These are phyloP conservation scores for Aulostomus chinensis DNA, from an alignment of 2,797 vertebrate genomes.

Conservation along the genomic window DNA sequence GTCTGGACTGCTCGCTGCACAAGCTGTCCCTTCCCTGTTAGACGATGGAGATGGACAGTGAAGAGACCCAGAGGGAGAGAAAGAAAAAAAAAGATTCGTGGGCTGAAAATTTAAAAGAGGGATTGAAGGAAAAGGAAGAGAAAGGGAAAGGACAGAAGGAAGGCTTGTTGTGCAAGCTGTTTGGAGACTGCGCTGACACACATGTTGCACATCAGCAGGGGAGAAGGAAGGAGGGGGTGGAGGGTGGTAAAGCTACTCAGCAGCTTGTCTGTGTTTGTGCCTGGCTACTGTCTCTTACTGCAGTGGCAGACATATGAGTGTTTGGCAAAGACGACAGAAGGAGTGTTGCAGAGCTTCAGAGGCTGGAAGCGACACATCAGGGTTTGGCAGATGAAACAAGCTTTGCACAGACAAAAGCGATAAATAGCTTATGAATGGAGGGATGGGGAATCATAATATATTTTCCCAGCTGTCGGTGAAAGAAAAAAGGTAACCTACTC, in stretches of 20 bases:
- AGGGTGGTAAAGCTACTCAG: slow-evolving; percentile 28
- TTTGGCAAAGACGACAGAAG: slow-evolving; percentile 40
- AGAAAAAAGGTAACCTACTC: slow-evolving; percentile 15
- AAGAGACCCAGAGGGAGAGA: slow-evolving; percentile 1
- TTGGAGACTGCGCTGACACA: slow-evolving; percentile 37
- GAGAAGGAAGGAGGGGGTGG: neutral
- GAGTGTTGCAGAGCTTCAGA: slow-evolving; percentile 25
- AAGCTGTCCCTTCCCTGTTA: slow-evolving; percentile 44
- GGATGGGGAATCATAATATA: neutral
- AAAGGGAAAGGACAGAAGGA: slow-evolving; percentile 43
- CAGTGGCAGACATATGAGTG: slow-evolving; percentile 42
- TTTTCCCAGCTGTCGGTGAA: slow-evolving; percentile 18
- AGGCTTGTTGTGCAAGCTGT: slow-evolving; percentile 45
- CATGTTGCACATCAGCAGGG: slow-evolving; percentile 53
- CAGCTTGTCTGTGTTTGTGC: slow-evolving; percentile 43
- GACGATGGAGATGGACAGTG: slow-evolving; percentile 15
- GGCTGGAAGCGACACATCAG: slow-evolving; percentile 28
- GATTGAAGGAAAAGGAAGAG: slow-evolving; percentile 4
- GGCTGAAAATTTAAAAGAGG: neutral
- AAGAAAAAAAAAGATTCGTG: neutral
- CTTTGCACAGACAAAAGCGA: slow-evolving; percentile 26
- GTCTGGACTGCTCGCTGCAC: slow-evolving; percentile 45
- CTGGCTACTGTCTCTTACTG: slow-evolving; percentile 51
- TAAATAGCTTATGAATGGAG: slow-evolving; percentile 13
- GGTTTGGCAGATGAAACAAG: slow-evolving; percentile 39